Percentiles rank a stretch among this genome's conserved stretches.
Conservation (phyloP, 2,113 vertebrate genomes). For the Rhineura floridana region DNA sequence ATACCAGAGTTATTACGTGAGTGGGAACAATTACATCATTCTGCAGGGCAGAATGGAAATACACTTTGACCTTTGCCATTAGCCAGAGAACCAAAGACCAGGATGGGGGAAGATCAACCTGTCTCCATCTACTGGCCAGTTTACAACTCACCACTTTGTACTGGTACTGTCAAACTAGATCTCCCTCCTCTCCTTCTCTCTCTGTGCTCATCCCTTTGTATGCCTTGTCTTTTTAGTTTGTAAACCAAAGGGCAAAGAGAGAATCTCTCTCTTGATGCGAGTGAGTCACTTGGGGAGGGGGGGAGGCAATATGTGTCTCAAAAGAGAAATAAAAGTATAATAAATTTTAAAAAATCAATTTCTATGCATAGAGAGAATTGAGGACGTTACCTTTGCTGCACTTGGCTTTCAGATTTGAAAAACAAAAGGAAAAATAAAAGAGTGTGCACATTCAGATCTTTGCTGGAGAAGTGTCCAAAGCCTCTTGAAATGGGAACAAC, state of each 20-base stretch:
- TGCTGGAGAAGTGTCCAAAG: not conserved
- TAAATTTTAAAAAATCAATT: constrained; percentile 25
- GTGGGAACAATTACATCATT: constrained; percentile 4
- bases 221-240: not conserved
- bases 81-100: not conserved
- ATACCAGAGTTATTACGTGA: constrained; percentile 15
- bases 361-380: constrained; percentile 4
- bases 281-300: not conserved
- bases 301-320: not conserved
- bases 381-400: constrained; percentile 9
- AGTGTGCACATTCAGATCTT: not conserved
- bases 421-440: not conserved
- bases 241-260: not conserved
- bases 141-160: not conserved
- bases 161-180: not conserved
- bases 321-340: not conserved
- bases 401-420: not conserved
- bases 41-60: not conserved
- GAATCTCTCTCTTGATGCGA: not conserved
- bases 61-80: not conserved
- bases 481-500: not conserved
- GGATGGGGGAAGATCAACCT: not conserved
- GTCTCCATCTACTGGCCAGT: no score
- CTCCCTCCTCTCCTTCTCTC: not conserved
- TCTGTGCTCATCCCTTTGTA: not conserved